Conservation (phyloP, 2,888 invertebrate genomes). For the Eurytoma californica region DNA sequence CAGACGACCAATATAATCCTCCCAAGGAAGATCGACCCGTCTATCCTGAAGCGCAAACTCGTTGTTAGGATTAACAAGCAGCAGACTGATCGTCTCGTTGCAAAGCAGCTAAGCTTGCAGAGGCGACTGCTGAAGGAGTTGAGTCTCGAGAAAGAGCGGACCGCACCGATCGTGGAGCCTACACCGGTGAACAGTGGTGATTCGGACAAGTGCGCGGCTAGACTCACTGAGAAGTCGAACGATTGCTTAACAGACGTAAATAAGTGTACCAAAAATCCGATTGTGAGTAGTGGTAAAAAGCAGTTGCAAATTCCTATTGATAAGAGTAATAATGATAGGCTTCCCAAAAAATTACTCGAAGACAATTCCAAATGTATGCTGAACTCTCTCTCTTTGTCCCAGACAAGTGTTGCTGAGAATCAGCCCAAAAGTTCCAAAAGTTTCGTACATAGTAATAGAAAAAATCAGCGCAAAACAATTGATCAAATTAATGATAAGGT, state of each 20-base stretch:
- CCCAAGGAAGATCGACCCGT: slow-evolving; percentile 40
- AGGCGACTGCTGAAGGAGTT: not conserved
- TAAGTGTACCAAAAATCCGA: slow-evolving; percentile 42
- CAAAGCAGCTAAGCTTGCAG: slow-evolving; percentile 15
- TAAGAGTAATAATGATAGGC: slow-evolving; percentile 48
- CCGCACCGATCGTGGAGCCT: too few species aligned
- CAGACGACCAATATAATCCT: slow-evolving; percentile 18
- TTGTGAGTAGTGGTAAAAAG: slow-evolving; percentile 27
- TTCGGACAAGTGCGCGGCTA: slow-evolving; percentile 38
- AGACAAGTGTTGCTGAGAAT: slow-evolving; percentile 13
- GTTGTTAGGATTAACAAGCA: slow-evolving; percentile 44
- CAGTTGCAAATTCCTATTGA: slow-evolving; percentile 31
- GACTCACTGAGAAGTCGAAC: slow-evolving; percentile 32
- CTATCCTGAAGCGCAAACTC: slow-evolving; percentile 20
- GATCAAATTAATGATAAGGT: slow-evolving; percentile 32
- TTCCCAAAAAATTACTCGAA: slow-evolving; percentile 38
- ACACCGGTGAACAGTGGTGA: slow-evolving; percentile 8
- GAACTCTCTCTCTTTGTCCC: not conserved
- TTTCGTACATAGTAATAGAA: slow-evolving; percentile 34
- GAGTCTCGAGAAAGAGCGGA: too few species aligned
- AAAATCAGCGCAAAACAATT: slow-evolving; percentile 20
- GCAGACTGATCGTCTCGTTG: slow-evolving; percentile 39
- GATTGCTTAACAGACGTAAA: slow-evolving; percentile 28
- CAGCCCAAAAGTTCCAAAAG: slow-evolving; percentile 48
- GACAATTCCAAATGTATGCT: slow-evolving; percentile 25